A percentile compares a stretch with the other conserved stretches of the same genome.
Evolutionary conservation across 2,888 invertebrate species (phyloP).

Genomic region (Drosophila dives): DNA sequence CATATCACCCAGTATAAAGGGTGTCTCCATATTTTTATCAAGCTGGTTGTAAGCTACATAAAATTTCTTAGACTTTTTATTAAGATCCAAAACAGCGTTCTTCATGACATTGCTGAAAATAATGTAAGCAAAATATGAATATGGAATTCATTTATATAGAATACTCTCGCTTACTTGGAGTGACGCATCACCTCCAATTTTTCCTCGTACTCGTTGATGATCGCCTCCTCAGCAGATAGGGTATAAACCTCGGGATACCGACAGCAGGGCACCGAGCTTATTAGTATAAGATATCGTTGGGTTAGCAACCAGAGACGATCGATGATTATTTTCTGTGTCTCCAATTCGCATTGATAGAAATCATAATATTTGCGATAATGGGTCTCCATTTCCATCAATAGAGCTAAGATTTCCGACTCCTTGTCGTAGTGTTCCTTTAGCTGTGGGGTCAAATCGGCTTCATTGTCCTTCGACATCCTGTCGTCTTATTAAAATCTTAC

Average conservation of each 20-base stretch:
- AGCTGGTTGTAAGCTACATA: constrained; percentile 61
- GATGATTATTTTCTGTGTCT: constrained; percentile 65
- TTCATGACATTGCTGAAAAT: constrained; percentile 55
- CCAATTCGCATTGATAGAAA: constrained; percentile 62
- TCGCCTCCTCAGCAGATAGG: constrained; percentile 73
- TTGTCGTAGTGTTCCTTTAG: constrained; percentile 60
- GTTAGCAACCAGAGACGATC: constrained; percentile 79
- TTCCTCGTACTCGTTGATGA: constrained; percentile 77
- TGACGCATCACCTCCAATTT: constrained; percentile 63
- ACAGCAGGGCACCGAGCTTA: constrained; percentile 71
- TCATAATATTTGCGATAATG: constrained; percentile 61
- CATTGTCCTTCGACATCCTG: constrained; percentile 27
- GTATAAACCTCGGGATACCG: constrained; percentile 76
- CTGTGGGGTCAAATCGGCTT: constrained; percentile 60
- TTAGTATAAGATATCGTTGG: constrained; percentile 76
- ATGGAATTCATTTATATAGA: not conserved
- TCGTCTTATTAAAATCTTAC: not conserved
- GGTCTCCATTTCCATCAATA: constrained; percentile 65
- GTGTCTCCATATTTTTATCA: constrained; percentile 62
- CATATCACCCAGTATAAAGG: constrained; percentile 74
- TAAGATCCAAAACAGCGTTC: constrained; percentile 46
- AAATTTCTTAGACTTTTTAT: constrained; percentile 60
- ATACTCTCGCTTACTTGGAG: constrained; percentile 64
- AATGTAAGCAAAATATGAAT: not conserved
- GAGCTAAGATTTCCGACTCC: constrained; percentile 60